phyloP scores from a whole-genome alignment of 2,888 invertebrate genomes.

The Operophtera brumata region DNA sequence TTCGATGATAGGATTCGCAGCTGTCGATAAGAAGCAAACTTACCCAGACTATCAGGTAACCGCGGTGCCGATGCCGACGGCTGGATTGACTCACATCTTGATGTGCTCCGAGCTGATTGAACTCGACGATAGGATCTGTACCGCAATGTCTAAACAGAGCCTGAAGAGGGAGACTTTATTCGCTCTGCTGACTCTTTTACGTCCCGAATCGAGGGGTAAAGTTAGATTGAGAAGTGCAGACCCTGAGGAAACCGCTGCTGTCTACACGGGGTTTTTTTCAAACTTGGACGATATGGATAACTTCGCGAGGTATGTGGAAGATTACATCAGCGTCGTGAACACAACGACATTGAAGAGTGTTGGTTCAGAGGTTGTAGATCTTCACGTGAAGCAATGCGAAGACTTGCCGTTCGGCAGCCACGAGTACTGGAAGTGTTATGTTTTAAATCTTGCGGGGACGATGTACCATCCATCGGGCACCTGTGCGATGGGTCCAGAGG shows the following conservation, averaged over 20 bases:
- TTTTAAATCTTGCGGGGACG: slow-evolving; percentile 44
- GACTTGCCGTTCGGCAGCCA: slow-evolving; percentile 41
- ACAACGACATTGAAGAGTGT: slow-evolving; percentile 36
- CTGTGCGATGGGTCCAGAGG: slow-evolving; percentile 44
- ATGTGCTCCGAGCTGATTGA: slow-evolving; percentile 41
- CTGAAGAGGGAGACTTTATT: slow-evolving; percentile 40
- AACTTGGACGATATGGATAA: slow-evolving; percentile 37
- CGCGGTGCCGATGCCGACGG: slow-evolving; percentile 36
- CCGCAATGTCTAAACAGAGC: slow-evolving; percentile 34
- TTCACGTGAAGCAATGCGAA: slow-evolving; percentile 44
- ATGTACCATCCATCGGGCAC: slow-evolving; percentile 48
- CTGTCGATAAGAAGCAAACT: slow-evolving; percentile 42
- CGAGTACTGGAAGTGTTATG: slow-evolving; percentile 58
- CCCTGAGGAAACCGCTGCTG: slow-evolving; percentile 42
- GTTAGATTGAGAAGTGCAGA: slow-evolving; percentile 44
- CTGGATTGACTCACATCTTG: slow-evolving; percentile 35
- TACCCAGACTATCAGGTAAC: slow-evolving; percentile 53
- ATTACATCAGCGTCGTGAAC: slow-evolving; percentile 38
- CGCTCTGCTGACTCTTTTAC: slow-evolving; percentile 40
- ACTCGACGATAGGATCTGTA: slow-evolving; percentile 44
- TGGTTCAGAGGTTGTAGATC: slow-evolving; percentile 34
- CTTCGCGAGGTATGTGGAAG: slow-evolving; percentile 33
- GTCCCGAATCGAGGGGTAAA: slow-evolving; percentile 49
- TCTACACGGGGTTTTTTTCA: slow-evolving; percentile 47
- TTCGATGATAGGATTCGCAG: slow-evolving; percentile 43